Base-by-base conservation (phyloP, 2,888 invertebrate genomes). In the Frankliniella fusca region DNA sequence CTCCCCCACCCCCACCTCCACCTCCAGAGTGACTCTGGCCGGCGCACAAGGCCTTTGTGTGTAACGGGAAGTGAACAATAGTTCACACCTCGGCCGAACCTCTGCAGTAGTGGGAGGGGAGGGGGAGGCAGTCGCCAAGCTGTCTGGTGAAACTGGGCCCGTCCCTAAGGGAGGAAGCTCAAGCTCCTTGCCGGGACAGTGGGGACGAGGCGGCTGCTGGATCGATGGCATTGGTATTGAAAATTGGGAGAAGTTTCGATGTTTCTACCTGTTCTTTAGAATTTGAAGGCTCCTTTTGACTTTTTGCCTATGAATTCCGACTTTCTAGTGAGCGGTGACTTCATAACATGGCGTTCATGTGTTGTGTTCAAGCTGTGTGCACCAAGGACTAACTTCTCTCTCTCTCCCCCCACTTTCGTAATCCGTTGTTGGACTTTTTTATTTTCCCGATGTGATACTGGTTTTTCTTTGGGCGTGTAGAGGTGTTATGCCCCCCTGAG, bases 31-130 rank as follows among this genome's bases (percentile, higher is more conserved):
- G 70, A 76, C 70, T 76, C 27, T 11, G 70, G 27, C 70, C 54
- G 54, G 54, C 54, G 38, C 38, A 38, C 61, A 61, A 61, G 61
- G 70, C 23, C 70, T 76, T 76, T 76, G 70, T 76, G 70, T 76
- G 70, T 76, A 76, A 76, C 70, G 70, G 70, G 70, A 76, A 76
- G 70, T 76, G 70, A 76, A 76, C 70, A 76, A 76, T 76, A 76
- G 70, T 76, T 76, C 70, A 76, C 70, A 76, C 70, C 70, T 76
- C 70, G 27, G 70, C 70, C 70, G 70, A 76, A 76, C 70, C 70
- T 61, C 23, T 12, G 70, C 23, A 23, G 70, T 27, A 27, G 23
- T 76, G 70, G 23, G 23, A 27, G 23, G 70, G 70, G 70, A 20
- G 70, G 70, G 23, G 27, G 70, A 12, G 70, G 23, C 9, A 27